These are phyloP conservation scores for Lasioglossum calceatum DNA, from an alignment of 2,888 invertebrate species.

Conservation along the genomic window DNA sequence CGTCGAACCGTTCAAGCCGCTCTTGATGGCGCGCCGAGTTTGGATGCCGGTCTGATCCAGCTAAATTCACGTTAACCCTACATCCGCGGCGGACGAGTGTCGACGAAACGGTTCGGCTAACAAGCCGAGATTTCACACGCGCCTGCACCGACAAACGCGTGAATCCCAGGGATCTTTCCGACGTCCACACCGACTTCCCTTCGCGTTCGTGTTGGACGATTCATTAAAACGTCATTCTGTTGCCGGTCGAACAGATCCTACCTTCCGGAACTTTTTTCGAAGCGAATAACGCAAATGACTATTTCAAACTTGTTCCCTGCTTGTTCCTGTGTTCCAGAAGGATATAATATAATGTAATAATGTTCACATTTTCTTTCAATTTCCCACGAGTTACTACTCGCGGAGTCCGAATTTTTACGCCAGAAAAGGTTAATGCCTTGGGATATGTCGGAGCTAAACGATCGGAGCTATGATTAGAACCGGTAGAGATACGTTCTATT, in stretches of 20 bases:
- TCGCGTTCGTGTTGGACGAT: background rate
- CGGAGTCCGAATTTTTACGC: background rate
- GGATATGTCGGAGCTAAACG: background rate
- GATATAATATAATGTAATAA: background rate
- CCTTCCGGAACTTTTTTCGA: background rate
- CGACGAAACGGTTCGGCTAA: slow-evolving; percentile 61
- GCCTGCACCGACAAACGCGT: slow-evolving; percentile 49
- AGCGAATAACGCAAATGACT: background rate
- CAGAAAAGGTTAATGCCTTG: background rate
- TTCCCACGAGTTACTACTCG: background rate
- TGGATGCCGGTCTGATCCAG: slow-evolving; percentile 45
- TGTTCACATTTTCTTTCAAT: background rate
- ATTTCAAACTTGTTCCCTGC: background rate
- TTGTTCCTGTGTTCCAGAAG: background rate
- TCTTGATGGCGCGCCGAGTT: slow-evolving; percentile 49
- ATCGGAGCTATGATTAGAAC: background rate
- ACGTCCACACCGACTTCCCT: background rate
- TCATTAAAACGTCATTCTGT: slow-evolving; percentile 13
- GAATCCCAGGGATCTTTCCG: slow-evolving; percentile 36
- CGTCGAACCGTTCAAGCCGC: slow-evolving; percentile 61
- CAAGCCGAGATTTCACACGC: slow-evolving; percentile 70
- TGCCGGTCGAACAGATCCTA: background rate
- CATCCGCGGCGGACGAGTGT: slow-evolving; percentile 62
- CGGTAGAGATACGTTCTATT: background rate
- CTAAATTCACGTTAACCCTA: slow-evolving; percentile 55